These are phyloP conservation scores for Ammodytes dubius DNA, from an alignment of 2,113 vertebrate genomes.

Conservation along the genomic window DNA sequence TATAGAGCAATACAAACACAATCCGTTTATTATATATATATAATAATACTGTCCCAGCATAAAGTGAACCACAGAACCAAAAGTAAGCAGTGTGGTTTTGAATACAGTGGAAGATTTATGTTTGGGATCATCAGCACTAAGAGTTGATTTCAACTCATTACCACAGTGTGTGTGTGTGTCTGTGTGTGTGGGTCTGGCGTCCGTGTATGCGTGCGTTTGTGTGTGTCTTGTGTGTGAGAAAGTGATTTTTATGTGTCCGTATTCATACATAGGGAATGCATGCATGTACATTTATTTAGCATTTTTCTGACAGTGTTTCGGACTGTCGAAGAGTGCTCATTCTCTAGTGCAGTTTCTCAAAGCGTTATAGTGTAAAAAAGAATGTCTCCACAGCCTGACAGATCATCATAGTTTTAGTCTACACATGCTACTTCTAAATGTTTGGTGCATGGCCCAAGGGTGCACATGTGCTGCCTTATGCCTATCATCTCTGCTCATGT, in stretches of 20 bases:
- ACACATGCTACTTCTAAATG: not conserved
- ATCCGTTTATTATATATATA: not conserved
- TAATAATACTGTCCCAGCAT: not conserved
- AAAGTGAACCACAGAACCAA: not conserved
- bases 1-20: constrained; percentile 9
- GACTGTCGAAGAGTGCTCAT: not conserved
- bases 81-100: constrained; percentile 9
- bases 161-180: not conserved
- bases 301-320: not conserved
- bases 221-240: not conserved
- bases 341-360: not conserved
- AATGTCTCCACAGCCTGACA: not conserved
- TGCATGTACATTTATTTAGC: not conserved
- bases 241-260: not conserved
- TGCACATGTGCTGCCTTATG: not conserved
- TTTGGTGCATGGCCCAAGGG: not conserved
- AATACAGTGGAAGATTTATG: not conserved
- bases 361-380: not conserved
- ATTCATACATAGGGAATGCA: not conserved
- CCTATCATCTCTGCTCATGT: not conserved
- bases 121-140: not conserved
- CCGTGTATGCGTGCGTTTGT: not conserved
- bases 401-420: constrained; percentile 16
- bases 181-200: not conserved
- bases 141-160: not conserved